Conservation (phyloP, 2,888 invertebrate species). For the Ernsta delagoae region DNA sequence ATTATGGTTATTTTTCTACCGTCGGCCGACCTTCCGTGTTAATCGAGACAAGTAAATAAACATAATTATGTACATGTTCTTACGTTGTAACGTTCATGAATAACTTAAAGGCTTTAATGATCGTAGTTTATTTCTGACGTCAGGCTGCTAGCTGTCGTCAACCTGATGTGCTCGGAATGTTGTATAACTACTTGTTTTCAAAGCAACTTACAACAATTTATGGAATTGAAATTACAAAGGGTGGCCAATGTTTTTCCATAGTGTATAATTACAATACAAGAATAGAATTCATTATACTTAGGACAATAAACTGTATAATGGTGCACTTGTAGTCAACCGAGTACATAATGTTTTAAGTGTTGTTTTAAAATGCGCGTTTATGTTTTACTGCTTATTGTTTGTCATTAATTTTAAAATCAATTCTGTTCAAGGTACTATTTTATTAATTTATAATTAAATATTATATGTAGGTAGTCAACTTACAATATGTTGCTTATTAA, state of each 20-base stretch:
- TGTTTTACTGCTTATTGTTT: neutral
- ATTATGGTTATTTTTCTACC: no score
- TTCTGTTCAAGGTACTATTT: neutral
- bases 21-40: neutral
- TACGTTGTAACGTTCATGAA: neutral
- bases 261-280: neutral
- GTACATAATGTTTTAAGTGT: neutral
- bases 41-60: neutral
- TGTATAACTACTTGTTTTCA: neutral
- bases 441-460: no score
- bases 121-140: constrained; percentile 5
- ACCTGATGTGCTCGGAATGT: neutral
- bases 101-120: neutral
- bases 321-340: neutral
- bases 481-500: no score
- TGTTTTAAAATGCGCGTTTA: neutral
- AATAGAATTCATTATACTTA: neutral
- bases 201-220: neutral
- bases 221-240: constrained; percentile 8
- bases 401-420: neutral
- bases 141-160: constrained; percentile 5
- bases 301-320: neutral
- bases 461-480: no score
- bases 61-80: neutral
- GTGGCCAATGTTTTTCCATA: constrained; percentile 6